Evolutionary conservation across 2,888 invertebrate genomes (phyloP), one percentile per base, ranked within the genome.

Genomic region (Antitype chi): DNA sequence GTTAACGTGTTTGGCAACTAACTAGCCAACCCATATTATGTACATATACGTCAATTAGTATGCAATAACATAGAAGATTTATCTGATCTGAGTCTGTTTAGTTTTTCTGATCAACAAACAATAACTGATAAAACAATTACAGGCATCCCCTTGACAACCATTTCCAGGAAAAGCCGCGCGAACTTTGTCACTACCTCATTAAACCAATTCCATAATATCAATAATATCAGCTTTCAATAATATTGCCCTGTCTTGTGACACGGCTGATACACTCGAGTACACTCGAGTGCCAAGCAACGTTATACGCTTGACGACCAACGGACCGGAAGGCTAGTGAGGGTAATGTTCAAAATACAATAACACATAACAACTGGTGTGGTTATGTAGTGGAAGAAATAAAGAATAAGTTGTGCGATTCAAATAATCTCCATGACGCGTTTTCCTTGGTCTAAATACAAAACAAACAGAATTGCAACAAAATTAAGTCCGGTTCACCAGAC

Each of bases 221-320:
- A 15, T 49, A 38, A 49, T 60, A 67, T 82, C 76, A 55, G 62
- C 49, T 76, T 76, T 38, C 67, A 67, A 62, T 77, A 82, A 76
- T 57, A 75, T 64, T 47, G 49, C 0, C 32, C 25, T 28, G 60
- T 57, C 32, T 55, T 64, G 17, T 53, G 68, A 68, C 11, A 59
- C 13, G 79, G 23, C 47, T 53, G 23, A 64, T n/a, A 20, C 3
- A 64, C 43, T 15, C 28, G 23, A 49, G 15, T 28, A n/a, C 60
- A 38, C 82, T 82, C 66, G 53, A 76, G 28, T 49, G 60, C 62
- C 77, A 47, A 55, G 47, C 28, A 15, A 60, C 32, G 55, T 53
- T 62, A 49, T 23, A 57, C 67, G 67, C 60, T 49, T 62, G 60
- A 23, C 23, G 43, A 67, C 38, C 49, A 74, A 13, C 60, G 49